These are phyloP conservation scores for Eupeodes latifasciatus DNA, from an alignment of 2,888 invertebrate genomes.

Conservation along the genomic window DNA sequence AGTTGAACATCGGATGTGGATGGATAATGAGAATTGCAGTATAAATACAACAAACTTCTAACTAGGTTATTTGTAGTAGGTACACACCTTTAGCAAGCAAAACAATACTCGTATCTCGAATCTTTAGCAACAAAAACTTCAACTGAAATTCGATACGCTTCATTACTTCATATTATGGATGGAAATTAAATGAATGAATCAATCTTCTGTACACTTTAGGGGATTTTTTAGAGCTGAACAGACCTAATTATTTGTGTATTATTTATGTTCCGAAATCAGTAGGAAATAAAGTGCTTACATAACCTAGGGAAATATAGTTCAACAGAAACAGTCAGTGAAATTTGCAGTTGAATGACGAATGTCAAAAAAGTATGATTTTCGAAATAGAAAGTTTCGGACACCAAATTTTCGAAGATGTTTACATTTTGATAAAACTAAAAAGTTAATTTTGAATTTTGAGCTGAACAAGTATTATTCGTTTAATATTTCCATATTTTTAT, in stretches of 20 bases:
- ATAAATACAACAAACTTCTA: neutral
- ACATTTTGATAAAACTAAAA: too few species aligned
- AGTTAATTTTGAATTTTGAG: too few species aligned
- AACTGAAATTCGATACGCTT: conserved; percentile 43
- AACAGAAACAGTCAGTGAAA: too few species aligned
- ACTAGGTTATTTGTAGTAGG: neutral
- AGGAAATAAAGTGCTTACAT: too few species aligned
- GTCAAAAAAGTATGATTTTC: too few species aligned
- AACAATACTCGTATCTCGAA: neutral
- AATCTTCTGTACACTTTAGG: conserved; percentile 17
- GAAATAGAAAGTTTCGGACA: too few species aligned
- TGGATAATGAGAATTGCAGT: neutral
- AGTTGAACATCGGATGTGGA: neutral
- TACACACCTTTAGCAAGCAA: conserved; percentile 13
- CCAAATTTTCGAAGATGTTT: too few species aligned
- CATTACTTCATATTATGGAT: conserved; percentile 25
- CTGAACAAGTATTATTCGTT: too few species aligned
- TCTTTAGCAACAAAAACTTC: neutral
- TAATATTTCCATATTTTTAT: too few species aligned
- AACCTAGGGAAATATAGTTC: too few species aligned
- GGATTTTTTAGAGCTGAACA: neutral
- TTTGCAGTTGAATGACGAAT: too few species aligned
- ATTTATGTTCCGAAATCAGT: too few species aligned
- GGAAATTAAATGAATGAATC: conserved; percentile 24
- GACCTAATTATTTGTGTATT: neutral